Percentiles rank a stretch among this genome's conserved stretches.
Evolutionary conservation across 2,797 vertebrate genomes (phyloP).

Genomic region (Phyllotis vaccarum): DNA sequence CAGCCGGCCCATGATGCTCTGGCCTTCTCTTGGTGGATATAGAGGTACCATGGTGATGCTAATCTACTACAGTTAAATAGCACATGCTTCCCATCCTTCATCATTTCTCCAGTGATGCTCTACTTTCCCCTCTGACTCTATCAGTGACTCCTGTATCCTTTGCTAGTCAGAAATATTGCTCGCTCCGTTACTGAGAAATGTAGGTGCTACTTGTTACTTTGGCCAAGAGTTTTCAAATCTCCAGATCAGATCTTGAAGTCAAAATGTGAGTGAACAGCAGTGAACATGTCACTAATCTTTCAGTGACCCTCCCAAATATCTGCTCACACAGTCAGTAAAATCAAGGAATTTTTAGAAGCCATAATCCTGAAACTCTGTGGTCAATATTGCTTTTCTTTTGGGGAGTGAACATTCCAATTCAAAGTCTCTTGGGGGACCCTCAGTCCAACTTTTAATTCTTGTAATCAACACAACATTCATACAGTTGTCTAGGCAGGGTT

Average conservation of each 20-base stretch:
- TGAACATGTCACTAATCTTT: neutral
- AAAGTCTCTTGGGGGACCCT: neutral
- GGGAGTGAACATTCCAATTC: neutral
- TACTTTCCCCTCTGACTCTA: neutral
- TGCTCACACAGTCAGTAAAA: neutral
- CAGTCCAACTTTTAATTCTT: neutral
- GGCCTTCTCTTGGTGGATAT: neutral
- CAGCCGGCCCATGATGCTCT: neutral
- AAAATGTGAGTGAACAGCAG: neutral
- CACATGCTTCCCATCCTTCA: neutral
- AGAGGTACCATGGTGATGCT: neutral
- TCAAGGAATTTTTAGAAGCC: neutral
- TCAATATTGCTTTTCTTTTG: neutral
- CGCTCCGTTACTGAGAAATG: neutral
- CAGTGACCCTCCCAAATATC: neutral
- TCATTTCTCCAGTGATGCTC: neutral
- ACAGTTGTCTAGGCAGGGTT: neutral
- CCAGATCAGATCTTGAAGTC: neutral
- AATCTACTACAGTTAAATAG: neutral
- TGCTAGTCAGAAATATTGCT: neutral
- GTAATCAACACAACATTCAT: neutral
- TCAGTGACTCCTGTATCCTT: fast-evolving
- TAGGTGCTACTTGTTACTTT: neutral
- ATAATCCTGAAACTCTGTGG: neutral
- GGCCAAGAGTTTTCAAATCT: neutral